Evolutionary conservation across 2,888 invertebrate genomes (phyloP), one percentile per base, ranked within the genome.

Genomic region (Cremastinae sp.): DNA sequence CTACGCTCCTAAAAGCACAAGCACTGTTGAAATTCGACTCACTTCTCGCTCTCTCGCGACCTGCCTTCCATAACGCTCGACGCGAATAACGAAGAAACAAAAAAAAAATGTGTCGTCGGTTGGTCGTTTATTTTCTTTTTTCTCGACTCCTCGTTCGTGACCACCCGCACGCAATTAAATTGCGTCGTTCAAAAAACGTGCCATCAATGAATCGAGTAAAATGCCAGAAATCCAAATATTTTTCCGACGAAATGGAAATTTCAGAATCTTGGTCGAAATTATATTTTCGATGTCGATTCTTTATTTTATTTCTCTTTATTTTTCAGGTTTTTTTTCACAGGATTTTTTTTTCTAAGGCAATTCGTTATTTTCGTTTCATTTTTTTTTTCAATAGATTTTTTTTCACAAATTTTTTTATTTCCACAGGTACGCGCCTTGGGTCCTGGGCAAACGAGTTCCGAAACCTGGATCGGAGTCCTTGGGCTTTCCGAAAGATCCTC

Each of bases 361-460:
- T 28, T 8, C 58, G 43, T n/a, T 47, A n/a, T 45, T 59, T 43
- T 22, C 9, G 14, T 20, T 18, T 10, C 12, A 37, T 4, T 49
- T 35, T 20, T 37, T 16, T 49, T 12, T 41, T 37, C 2, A 10
- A 37, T 14, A 10, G 0, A 45, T 47, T 43, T 14, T 39, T 8
- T 56, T 69, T 18, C 58, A 69, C 45, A 14, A n/a, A n/a, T n/a
- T 20, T 9, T n/a, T 28, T 61, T 45, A 20, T 35, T 12, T 61
- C 20, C n/a, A 16, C 18, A 18, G 9, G 58, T 74, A 64, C 51
- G 65, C 45, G 37, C 43, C 41, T 77, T 65, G 41, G n/a, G 62
- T 75, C 75, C 71, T 62, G 66, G 74, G 47, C 14, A 71, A 78
- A 74, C 71, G 53, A 43, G 74, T 74, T 78, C 47, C 56, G 28